A percentile compares a stretch with the other conserved stretches of the same genome.
Conservation (phyloP, 2,113 vertebrate species). For the Triplophysa siluroides region DNA sequence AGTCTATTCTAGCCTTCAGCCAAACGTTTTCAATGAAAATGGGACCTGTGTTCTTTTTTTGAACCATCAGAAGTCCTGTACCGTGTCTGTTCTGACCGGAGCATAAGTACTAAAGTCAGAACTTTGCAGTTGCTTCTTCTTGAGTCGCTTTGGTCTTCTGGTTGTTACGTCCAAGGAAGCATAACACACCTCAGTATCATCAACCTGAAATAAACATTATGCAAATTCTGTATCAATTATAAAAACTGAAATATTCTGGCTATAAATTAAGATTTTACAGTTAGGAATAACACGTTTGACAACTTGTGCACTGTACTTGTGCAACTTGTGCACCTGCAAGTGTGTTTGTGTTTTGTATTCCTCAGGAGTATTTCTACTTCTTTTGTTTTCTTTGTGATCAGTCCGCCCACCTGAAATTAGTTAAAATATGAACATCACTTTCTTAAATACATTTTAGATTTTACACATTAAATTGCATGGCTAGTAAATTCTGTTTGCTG, state of each 20-base stretch:
- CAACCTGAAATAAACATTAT: background rate
- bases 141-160: slow-evolving; percentile 5
- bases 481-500: too few relatives aligned
- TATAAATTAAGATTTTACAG: too few relatives aligned
- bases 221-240: background rate
- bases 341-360: background rate
- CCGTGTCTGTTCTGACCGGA: too few relatives aligned
- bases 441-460: background rate
- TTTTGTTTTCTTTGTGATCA: background rate
- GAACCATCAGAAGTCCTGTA: too few relatives aligned
- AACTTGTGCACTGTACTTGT: too few relatives aligned
- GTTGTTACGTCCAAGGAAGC: background rate
- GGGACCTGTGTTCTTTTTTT: too few relatives aligned
- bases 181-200: slow-evolving; percentile 28
- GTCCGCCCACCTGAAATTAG: background rate
- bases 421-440: background rate
- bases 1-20: too few relatives aligned
- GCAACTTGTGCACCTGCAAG: too few relatives aligned
- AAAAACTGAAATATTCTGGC: too few relatives aligned
- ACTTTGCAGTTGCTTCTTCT: slow-evolving; percentile 6
- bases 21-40: too few relatives aligned
- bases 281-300: too few relatives aligned
- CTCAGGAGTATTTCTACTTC: background rate
- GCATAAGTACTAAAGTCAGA: slow-evolving; percentile 9
- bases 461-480: too few relatives aligned